Percentiles rank a stretch among this genome's conserved stretches.
Conservation (phyloP, 2,888 invertebrate genomes). For the Stenotaenia linearis region DNA sequence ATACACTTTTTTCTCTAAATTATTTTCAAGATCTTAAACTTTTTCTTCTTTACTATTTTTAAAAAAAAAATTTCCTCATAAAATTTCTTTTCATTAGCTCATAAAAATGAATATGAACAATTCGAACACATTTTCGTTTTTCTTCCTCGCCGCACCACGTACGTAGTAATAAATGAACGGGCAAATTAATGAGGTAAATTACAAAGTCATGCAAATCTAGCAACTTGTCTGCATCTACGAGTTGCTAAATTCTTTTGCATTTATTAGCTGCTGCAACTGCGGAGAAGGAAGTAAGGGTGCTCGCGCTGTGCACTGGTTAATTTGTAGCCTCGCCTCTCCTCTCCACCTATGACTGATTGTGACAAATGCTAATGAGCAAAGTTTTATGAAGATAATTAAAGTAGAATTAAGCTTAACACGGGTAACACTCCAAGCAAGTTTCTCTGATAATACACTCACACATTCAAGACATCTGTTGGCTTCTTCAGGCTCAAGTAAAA, state of each 20-base stretch:
- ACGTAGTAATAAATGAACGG: not conserved
- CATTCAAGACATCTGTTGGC: slow-evolving; percentile 12
- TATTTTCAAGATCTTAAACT: not conserved
- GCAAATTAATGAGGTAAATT: slow-evolving; percentile 11
- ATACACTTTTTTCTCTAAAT: not conserved
- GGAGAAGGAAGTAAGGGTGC: not conserved
- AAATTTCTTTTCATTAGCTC: slow-evolving; percentile 1
- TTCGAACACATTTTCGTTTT: not conserved
- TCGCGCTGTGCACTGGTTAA: not conserved
- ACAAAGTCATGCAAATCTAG: slow-evolving; percentile 8
- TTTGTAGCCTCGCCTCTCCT: slow-evolving; percentile 15
- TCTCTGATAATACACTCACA: slow-evolving; percentile 24
- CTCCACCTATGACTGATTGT: slow-evolving; percentile 21
- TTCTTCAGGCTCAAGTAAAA: slow-evolving; percentile 9
- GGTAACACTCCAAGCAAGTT: slow-evolving; percentile 12
- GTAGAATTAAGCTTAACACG: slow-evolving; percentile 2
- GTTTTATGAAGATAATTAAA: slow-evolving; percentile 26
- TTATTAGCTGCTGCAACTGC: not conserved
- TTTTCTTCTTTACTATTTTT: not conserved
- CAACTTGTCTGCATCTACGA: not conserved
- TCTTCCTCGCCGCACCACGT: not conserved
- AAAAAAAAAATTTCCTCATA: not conserved
- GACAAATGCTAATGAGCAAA: slow-evolving; percentile 26
- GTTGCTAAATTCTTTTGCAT: slow-evolving; percentile 6
- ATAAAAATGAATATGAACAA: slow-evolving; percentile 7